A percentile compares a stretch with the other conserved stretches of the same genome.
These are phyloP conservation scores for Pachypanchax playfairii DNA, from an alignment of 2,113 vertebrate species.

Conservation along the genomic window DNA sequence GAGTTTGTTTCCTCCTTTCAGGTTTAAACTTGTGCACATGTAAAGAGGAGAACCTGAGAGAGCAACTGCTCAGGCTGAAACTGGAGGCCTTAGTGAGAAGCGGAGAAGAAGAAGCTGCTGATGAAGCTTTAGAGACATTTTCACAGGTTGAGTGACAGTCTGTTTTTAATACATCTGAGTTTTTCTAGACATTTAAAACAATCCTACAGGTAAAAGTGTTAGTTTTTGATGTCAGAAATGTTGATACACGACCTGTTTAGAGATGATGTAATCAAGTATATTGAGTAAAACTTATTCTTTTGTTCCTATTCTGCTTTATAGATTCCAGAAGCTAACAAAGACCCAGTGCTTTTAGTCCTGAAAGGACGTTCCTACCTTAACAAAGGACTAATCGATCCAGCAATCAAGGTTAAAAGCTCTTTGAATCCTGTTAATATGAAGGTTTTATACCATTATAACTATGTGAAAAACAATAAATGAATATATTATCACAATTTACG, in stretches of 20 bases:
- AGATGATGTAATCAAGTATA: too few species aligned
- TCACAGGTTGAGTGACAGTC: too few species aligned
- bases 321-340: conserved; percentile 82
- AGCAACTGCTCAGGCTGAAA: conserved; percentile 79
- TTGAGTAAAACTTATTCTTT: accelerated
- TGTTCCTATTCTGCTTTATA: conserved; percentile 62
- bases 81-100: conserved; percentile 83
- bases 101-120: conserved; percentile 75
- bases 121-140: conserved; percentile 84
- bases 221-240: too few species aligned
- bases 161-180: conserved; percentile 30
- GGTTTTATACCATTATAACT: not conserved
- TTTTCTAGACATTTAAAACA: not conserved
- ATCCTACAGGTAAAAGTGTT: not conserved
- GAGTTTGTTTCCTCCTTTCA: conserved; percentile 34
- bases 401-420: conserved; percentile 82
- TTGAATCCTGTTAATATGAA: not conserved
- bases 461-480: not conserved
- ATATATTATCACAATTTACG: not conserved
- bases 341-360: conserved; percentile 80
- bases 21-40: conserved; percentile 63
- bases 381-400: conserved; percentile 82
- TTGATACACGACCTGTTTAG: too few species aligned
- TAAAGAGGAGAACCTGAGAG: conserved; percentile 72
- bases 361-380: conserved; percentile 85